Evolutionary conservation across 2,113 vertebrate species (phyloP).

Genomic region (Polypterus senegalus): DNA sequence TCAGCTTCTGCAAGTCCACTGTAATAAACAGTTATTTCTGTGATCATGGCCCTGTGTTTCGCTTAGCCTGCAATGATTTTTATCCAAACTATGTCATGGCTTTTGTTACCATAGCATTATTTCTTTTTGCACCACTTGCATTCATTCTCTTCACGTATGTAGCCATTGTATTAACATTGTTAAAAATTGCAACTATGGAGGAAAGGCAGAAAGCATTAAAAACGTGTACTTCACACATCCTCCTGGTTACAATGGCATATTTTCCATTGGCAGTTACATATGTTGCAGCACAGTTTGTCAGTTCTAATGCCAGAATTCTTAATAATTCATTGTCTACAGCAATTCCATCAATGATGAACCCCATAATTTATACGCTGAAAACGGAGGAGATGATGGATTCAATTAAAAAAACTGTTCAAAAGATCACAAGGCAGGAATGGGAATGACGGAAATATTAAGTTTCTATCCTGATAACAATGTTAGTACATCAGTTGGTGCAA

Average conservation of each 20-base stretch:
- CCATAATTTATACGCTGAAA: slow-evolving; percentile 25
- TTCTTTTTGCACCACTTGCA: slow-evolving; percentile 21
- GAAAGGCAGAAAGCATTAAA: slow-evolving; percentile 7
- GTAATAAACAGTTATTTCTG: slow-evolving; percentile 43
- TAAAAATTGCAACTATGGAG: slow-evolving; percentile 21
- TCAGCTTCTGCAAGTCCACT: slow-evolving; percentile 40
- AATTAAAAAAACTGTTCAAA: slow-evolving; percentile 13
- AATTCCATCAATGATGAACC: slow-evolving; percentile 24
- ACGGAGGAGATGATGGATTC: slow-evolving; percentile 21
- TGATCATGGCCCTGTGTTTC: slow-evolving; percentile 34
- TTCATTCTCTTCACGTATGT: slow-evolving; percentile 25
- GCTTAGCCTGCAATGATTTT: slow-evolving; percentile 37
- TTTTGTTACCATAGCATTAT: background rate
- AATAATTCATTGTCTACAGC: slow-evolving; percentile 14
- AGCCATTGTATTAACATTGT: slow-evolving; percentile 22
- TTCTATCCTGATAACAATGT: too few species aligned
- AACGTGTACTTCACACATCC: slow-evolving; percentile 4
- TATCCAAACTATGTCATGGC: slow-evolving; percentile 17
- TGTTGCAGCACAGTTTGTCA: background rate
- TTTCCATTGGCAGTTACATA: background rate
- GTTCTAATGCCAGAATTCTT: slow-evolving; percentile 20
- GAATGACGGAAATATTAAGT: too few species aligned
- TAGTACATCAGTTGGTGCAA: too few species aligned
- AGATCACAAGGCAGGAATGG: background rate
- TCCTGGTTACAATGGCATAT: slow-evolving; percentile 2